Evolutionary conservation across 2,888 invertebrate genomes (phyloP), one percentile per base, ranked within the genome.

Genomic region (Cheilosia soror): DNA sequence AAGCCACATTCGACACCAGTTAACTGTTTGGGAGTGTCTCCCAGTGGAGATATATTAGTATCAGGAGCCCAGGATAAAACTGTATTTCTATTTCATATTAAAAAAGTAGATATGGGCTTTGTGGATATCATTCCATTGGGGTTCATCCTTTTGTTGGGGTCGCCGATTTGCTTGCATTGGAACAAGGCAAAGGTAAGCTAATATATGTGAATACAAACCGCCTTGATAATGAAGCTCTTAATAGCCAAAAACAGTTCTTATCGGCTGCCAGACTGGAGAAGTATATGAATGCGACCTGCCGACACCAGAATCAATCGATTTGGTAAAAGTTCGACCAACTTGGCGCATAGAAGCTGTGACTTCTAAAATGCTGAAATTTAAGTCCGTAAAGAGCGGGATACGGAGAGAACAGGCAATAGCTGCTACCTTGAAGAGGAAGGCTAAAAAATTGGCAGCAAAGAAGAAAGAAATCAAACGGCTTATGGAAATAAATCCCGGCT

Each of bases 1-100:
- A 96, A 96, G 90, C 95, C 96, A 0, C 96, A 97, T 89, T 94
- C 93, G 0, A 93, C 93, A 87, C 91, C 94, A 0, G 92, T 97
- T 20, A 95, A 94, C 0, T 93, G 93, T 84, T 93, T 96, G 90
- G 92, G 94, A 1, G 91, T 96, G 20, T 96, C 96, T 89, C 89
- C 92, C 0, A 87, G 91, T 13, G 93, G 93, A 11, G 94, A 93
- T 0, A 78, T 96, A 62, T 89, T 97, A 9, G 94, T 96, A 0
- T 95, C 95, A 0, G 95, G 95, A 7, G 94, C 95, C 1, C 93
- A 93, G 80, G 97, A 97, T 89, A 92, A 91, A 13, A 95, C 95
- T 0, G 93, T 96, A 87, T 97, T 96, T 88, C 92, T 95, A 71
- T 96, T 95, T 89, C 89, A 92, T 40, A 86, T 96, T 20, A 69